Base-by-base conservation (phyloP, 1,140 invertebrate species). In the Myzus persicae region DNA sequence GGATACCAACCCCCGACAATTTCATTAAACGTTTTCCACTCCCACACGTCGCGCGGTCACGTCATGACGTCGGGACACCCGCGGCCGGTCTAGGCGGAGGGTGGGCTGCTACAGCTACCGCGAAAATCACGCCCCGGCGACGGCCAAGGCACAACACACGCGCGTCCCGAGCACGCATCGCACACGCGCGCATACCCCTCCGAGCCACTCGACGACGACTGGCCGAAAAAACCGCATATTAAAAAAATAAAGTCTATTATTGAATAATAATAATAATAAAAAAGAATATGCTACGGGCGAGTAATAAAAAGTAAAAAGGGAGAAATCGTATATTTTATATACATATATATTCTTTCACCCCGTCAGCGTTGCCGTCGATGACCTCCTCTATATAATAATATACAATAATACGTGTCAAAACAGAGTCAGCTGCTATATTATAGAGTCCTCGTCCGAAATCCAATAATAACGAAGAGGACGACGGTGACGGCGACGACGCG, bases 11-110 rank as follows among this genome's bases (percentile, higher is more conserved):
- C 88, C 88, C 48, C 26, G 88, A 90, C 51, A 31, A 90, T 90
- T 90, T 90, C 88, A 90, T 90, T 54, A 90, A 90, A 90, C 88
- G 88, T 59, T 90, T 90, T 42, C 48, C 88, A 54, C 48, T 59
- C 48, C 88, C 88, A 54, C 48, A 22, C 44, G 85, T 48, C 40
- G 2, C 14, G 14, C 44, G 26, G 42, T 38, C 84, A 85, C 48
- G 48, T 51, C 46, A 48, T 20, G 84, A 44, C 42, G 31, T 22
- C 82, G 82, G 24, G 20, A 82, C 81, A 38, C 81, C 81, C 36
- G 81, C 24, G 82, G 40, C 7, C 38, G 81, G 36, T 38, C 54
- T n/a, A 6, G n/a, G 36, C 11, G 4, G 42, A 24, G 87, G 88
- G 48, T 38, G 22, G 3, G 36, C 36, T 26, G 44, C 31, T 4